phyloP scores from a whole-genome alignment of 2,113 vertebrate genomes.

The Ciconia boyciana region DNA sequence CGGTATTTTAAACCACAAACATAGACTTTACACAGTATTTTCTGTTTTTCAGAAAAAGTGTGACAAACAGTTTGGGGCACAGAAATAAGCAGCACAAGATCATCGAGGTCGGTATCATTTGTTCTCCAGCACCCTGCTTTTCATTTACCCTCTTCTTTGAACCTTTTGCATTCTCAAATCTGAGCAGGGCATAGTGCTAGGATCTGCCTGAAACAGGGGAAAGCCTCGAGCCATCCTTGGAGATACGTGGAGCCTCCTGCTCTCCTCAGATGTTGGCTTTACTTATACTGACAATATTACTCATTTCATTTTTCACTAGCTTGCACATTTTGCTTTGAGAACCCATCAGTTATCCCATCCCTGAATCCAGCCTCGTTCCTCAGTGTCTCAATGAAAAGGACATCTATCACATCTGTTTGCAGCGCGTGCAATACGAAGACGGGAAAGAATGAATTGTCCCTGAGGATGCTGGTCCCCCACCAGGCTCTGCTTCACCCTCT shows the following conservation, averaged over 20 bases:
- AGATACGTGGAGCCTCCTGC: not conserved
- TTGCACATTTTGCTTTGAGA: not conserved
- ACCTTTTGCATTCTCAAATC: not conserved
- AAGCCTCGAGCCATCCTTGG: not conserved
- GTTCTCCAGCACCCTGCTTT: not conserved
- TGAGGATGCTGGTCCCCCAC: not conserved
- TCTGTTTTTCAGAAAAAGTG: not conserved
- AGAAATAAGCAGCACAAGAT: not conserved
- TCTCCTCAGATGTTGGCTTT: not conserved
- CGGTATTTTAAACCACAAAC: not conserved
- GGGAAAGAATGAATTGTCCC: not conserved
- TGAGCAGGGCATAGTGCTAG: not conserved
- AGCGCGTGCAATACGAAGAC: rapidly evolving
- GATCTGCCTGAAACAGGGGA: not conserved
- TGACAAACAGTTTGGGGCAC: not conserved
- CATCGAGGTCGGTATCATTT: not conserved
- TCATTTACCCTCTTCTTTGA: not conserved
- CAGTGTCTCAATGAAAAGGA: not conserved
- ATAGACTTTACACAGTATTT: rapidly evolving
- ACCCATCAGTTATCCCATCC: not conserved
- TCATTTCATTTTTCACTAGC: not conserved
- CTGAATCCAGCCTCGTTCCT: not conserved
- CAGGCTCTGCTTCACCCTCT: not conserved
- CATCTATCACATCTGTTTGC: rapidly evolving
- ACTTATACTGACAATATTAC: rapidly evolving